Base-by-base conservation (phyloP, 2,888 invertebrate species). In the Acanthoscelides obtectus region DNA sequence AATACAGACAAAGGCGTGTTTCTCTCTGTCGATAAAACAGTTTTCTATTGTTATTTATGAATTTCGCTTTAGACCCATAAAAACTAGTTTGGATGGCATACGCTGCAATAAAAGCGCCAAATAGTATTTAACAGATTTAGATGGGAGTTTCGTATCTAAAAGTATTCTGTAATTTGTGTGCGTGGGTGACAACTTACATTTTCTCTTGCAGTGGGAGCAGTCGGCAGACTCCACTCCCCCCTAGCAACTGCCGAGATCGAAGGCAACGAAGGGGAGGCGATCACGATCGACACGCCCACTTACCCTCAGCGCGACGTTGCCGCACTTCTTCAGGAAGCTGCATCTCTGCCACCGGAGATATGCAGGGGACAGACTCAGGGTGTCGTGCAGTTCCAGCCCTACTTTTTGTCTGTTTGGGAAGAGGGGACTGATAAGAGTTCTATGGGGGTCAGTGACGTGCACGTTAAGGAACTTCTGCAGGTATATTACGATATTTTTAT, bases 181-280 rank as follows among this genome's bases (percentile, higher is more conserved):
- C n/a, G n/a, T n/a, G n/a, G n/a, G n/a, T n/a, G n/a, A n/a, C n/a
- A n/a, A n/a, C n/a, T n/a, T n/a, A n/a, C n/a, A 6, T 45, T 45
- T 45, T 12, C 64, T 64, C 0, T 73, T 76, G 67, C 20, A 82
- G 87, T 87, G 65, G 89, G 89, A 12, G 89, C 89, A 6, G 88
- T 88, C 0, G 90, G 90, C 0, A 84, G 87, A n/a, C 82, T 89
- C 22, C 87, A 88, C 77, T 87, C 88, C 0, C 87, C 88, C 0
- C 17, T 45, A 12, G 45, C 93, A 4, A 91, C 91, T 0, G 95
- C 95, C 0, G 94, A 94, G 83, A 90, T 95, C n/a, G 95, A 95
- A 83, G 93, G 92, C 0, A 92, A 93, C 78, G 94, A 94, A 80
- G 91, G 92, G 0, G 94, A 93, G 80, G 88, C 93, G 6, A 92